Evolutionary conservation across 2,888 invertebrate species (phyloP).

Genomic region (Trichogramma dendrolimi): DNA sequence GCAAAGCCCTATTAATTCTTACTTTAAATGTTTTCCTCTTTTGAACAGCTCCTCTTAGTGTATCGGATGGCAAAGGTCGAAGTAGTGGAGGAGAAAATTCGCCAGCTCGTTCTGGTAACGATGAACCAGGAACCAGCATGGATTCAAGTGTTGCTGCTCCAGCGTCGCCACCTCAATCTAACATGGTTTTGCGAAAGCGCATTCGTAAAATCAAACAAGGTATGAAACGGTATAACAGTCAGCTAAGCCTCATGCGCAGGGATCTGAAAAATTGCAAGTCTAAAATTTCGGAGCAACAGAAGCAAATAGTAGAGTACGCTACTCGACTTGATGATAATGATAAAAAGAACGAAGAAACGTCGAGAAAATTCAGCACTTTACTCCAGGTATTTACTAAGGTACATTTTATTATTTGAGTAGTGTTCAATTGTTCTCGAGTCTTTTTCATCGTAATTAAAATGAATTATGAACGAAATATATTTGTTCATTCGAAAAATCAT

Average conservation of each 20-base stretch:
- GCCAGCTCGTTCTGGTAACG: slow-evolving; percentile 52
- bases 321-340: slow-evolving; percentile 84
- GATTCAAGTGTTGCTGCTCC: slow-evolving; percentile 38
- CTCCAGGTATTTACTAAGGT: slow-evolving; percentile 62
- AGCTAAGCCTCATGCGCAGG: slow-evolving; percentile 71
- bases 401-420: slow-evolving; percentile 26
- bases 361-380: slow-evolving; percentile 82
- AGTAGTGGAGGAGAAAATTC: slow-evolving; percentile 52
- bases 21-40: neutral
- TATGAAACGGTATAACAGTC: slow-evolving; percentile 83
- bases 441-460: neutral
- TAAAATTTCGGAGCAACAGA: slow-evolving; percentile 80
- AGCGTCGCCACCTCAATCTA: slow-evolving; percentile 70
- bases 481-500: slow-evolving; percentile 14
- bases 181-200: slow-evolving; percentile 80
- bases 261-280: slow-evolving; percentile 77
- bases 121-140: slow-evolving; percentile 47
- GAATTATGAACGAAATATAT: neutral
- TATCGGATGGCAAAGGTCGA: slow-evolving; percentile 52
- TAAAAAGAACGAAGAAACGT: slow-evolving; percentile 85
- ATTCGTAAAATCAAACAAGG: slow-evolving; percentile 85
- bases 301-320: slow-evolving; percentile 77
- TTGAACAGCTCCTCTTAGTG: slow-evolving; percentile 53
- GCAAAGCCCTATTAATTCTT: no score
- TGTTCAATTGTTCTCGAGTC: neutral